These are phyloP conservation scores for Drosophila limbata DNA, from an alignment of 2,888 invertebrate genomes.

Conservation along the genomic window DNA sequence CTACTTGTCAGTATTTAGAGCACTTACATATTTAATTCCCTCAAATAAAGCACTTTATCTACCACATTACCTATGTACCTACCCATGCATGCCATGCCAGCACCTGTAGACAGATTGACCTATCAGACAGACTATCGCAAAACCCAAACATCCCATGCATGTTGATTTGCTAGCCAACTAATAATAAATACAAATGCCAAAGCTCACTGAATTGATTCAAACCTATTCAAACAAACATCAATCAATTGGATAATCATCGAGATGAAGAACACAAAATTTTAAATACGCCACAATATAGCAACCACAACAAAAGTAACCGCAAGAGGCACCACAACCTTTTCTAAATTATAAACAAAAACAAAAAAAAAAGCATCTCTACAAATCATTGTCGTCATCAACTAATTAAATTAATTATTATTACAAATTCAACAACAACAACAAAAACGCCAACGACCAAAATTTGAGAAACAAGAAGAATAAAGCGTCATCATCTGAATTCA, in stretches of 20 bases:
- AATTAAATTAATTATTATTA: slow-evolving; percentile 18
- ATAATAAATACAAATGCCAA: slow-evolving; percentile 4
- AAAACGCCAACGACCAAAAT: slow-evolving; percentile 11
- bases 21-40: slow-evolving; percentile 22
- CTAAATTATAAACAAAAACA: slow-evolving; percentile 23
- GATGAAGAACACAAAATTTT: slow-evolving; percentile 34
- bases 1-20: slow-evolving; percentile 32
- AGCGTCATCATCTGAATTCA: slow-evolving; percentile 32
- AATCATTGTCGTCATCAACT: slow-evolving; percentile 25
- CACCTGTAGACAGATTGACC: slow-evolving; percentile 14
- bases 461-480: slow-evolving; percentile 15
- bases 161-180: neutral
- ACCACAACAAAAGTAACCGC: slow-evolving; percentile 37
- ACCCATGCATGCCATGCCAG: slow-evolving; percentile 29
- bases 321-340: slow-evolving; percentile 29
- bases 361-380: slow-evolving; percentile 34
- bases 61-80: neutral
- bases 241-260: slow-evolving; percentile 56
- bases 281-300: slow-evolving; percentile 23
- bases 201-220: slow-evolving; percentile 13
- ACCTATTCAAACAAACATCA: slow-evolving; percentile 31
- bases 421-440: slow-evolving; percentile 6
- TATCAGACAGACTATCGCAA: slow-evolving; percentile 1
- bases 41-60: slow-evolving; percentile 7
- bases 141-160: neutral